phyloP scores from a whole-genome alignment of 2,113 vertebrate genomes.

The Theristicus caerulescens region DNA sequence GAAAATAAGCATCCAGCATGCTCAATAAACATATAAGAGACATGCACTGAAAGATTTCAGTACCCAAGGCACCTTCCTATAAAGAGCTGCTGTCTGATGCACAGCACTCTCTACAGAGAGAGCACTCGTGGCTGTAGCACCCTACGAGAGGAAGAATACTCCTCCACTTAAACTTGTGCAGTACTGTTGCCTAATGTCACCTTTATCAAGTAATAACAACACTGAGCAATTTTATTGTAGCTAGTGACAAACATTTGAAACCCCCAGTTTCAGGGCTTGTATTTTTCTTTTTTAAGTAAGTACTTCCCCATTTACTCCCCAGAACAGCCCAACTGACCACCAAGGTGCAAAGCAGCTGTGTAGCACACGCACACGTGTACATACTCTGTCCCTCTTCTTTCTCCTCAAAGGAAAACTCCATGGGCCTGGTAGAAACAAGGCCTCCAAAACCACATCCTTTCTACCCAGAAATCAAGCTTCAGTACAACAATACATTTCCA shows the following conservation, averaged over 20 bases:
- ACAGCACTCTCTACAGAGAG: not conserved
- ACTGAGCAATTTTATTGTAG: not conserved
- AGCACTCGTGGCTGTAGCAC: not conserved
- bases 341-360: not conserved
- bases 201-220: not conserved
- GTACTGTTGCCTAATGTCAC: not conserved
- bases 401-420: not conserved
- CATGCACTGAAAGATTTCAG: not conserved
- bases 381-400: not conserved
- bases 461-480: not conserved
- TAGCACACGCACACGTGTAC: accelerated
- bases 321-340: not conserved
- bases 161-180: not conserved
- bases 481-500: not conserved
- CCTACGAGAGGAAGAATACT: not conserved
- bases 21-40: not conserved
- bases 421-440: not conserved
- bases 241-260: not conserved
- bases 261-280: not conserved
- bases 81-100: not conserved
- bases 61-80: not conserved
- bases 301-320: not conserved
- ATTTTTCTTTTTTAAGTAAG: not conserved
- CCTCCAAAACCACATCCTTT: not conserved
- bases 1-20: not conserved